A percentile compares a stretch with the other conserved stretches of the same genome.
Conservation (phyloP, 2,113 vertebrate genomes). For the Onychostruthus taczanowskii region DNA sequence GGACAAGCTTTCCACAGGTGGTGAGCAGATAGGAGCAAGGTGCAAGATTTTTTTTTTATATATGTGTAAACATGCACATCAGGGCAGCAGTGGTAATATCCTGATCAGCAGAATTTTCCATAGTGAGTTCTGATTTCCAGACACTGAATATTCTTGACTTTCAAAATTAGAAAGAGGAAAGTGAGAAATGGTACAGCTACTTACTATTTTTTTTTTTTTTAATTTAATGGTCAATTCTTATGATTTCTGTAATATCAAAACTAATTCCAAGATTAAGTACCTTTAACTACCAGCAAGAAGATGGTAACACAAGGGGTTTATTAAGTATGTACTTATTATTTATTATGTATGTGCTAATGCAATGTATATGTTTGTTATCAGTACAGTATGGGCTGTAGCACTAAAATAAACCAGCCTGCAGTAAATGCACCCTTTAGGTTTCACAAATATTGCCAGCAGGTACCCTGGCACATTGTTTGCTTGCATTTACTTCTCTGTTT, state of each 20-base stretch:
- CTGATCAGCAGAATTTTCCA: not conserved
- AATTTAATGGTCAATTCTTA: not conserved
- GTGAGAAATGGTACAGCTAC: not conserved
- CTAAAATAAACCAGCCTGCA: not conserved
- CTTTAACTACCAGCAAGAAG: not conserved
- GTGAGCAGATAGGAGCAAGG: not conserved
- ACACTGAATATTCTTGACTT: not conserved
- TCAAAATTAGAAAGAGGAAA: not conserved
- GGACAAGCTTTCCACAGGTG: not conserved
- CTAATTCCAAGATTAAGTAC: not conserved
- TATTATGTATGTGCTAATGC: not conserved
- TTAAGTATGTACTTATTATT: not conserved
- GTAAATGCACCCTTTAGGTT: not conserved
- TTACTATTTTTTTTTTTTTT: no score
- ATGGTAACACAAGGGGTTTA: not conserved
- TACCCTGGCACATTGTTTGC: not conserved
- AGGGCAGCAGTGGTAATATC: not conserved
- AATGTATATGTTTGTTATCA: not conserved
- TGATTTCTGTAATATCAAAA: not conserved
- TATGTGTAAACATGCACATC: rapidly evolving
- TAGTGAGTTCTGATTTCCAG: not conserved
- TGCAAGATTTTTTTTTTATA: not conserved
- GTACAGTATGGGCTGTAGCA: not conserved
- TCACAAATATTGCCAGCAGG: not conserved
- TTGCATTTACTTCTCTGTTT: not conserved